phyloP scores from a whole-genome alignment of 1,140 invertebrate species.

The Megathymus violae region DNA sequence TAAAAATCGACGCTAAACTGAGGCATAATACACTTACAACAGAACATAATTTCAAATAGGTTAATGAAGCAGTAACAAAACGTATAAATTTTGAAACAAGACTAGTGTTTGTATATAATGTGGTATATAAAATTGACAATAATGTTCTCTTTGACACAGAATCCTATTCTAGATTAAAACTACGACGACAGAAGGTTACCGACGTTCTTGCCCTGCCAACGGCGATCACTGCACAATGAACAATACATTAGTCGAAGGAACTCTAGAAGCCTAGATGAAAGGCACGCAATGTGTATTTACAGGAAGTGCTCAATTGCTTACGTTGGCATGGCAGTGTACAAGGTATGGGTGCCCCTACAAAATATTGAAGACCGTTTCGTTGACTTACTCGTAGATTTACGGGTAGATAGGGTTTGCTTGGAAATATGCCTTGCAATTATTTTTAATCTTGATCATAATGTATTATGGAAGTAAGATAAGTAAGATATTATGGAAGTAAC shows the following conservation, averaged over 20 bases:
- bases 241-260: constrained; percentile 42
- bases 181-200: constrained; percentile 57
- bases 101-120: too few species aligned
- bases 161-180: constrained; percentile 46
- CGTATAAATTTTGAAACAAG: not conserved
- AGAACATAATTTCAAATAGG: not conserved
- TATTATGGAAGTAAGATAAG: too few species aligned
- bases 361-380: constrained; percentile 18
- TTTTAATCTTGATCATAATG: too few species aligned
- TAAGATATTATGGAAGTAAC: too few species aligned
- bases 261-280: constrained; percentile 46
- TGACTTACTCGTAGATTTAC: too few species aligned
- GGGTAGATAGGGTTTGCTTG: too few species aligned
- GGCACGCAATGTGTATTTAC: constrained; percentile 73
- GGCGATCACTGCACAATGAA: constrained; percentile 69
- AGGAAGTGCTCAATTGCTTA: constrained; percentile 48
- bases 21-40: too few species aligned
- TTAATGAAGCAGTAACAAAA: not conserved
- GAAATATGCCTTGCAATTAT: too few species aligned
- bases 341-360: constrained; percentile 46
- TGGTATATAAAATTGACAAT: not conserved
- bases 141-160: constrained; percentile 41
- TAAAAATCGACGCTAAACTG: too few species aligned
- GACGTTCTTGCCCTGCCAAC: constrained; percentile 63
- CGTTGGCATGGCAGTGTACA: constrained; percentile 70